Conservation (phyloP, 1,140 invertebrate genomes). For the Drosophila littoralis region DNA sequence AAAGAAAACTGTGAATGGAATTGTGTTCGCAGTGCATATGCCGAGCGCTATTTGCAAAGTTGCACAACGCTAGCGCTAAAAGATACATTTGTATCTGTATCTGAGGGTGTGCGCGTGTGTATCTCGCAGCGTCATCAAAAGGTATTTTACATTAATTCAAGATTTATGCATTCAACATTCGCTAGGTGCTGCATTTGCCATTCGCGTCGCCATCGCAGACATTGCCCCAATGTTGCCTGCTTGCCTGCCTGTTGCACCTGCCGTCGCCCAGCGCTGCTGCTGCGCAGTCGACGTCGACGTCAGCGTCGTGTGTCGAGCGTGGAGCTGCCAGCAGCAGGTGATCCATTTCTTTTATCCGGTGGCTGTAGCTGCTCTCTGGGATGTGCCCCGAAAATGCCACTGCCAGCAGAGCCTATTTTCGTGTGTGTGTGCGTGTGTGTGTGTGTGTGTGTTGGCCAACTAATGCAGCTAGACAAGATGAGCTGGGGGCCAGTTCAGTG, state of each 20-base stretch:
- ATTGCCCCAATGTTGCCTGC: constrained; percentile 41
- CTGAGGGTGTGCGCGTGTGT: constrained; percentile 22
- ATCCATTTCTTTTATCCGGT: constrained; percentile 83
- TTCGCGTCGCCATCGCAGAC: constrained; percentile 66
- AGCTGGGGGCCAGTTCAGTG: constrained; percentile 35
- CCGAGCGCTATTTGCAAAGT: constrained; percentile 62
- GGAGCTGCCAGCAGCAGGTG: constrained; percentile 72
- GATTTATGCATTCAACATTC: constrained; percentile 83
- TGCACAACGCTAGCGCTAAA: constrained; percentile 64
- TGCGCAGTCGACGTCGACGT: constrained; percentile 36
- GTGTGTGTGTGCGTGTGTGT: constrained; percentile 39
- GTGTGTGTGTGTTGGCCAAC: constrained; percentile 59
- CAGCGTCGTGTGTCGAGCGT: constrained; percentile 18
- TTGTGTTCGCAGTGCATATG: constrained; percentile 64
- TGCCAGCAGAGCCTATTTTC: constrained; percentile 58
- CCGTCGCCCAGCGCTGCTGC: constrained; percentile 48
- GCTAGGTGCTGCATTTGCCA: constrained; percentile 75
- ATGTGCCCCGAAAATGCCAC: constrained; percentile 20
- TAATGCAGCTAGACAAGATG: constrained; percentile 78
- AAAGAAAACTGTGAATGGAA: constrained; percentile 80
- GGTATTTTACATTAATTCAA: constrained; percentile 83
- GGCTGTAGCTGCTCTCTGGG: constrained; percentile 52
- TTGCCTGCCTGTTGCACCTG: constrained; percentile 69
- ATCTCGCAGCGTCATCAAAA: constrained; percentile 78
- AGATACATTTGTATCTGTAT: constrained; percentile 39